Conservation (phyloP, 2,113 vertebrate genomes). For the Neofelis nebulosa region DNA sequence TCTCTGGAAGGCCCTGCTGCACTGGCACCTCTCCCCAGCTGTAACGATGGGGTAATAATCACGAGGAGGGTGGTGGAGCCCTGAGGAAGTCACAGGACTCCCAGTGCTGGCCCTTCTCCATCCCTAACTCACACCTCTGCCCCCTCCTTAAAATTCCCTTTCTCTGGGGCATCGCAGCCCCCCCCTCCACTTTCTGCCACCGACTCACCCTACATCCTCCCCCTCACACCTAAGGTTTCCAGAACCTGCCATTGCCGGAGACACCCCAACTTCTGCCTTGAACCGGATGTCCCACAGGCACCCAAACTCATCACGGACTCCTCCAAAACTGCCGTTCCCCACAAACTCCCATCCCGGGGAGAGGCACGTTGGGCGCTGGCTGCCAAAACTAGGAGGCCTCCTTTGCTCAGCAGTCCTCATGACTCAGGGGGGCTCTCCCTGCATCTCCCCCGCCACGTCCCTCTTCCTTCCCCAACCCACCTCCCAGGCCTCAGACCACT, state of each 20-base stretch:
- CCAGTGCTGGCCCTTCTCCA: not conserved
- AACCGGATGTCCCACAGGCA: not conserved
- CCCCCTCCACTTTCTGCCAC: not conserved
- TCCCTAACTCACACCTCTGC: not conserved
- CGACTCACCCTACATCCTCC: not conserved
- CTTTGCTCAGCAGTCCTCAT: not conserved
- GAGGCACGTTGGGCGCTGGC: not conserved
- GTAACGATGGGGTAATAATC: rapidly evolving
- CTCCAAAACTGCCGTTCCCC: not conserved
- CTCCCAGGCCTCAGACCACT: not conserved
- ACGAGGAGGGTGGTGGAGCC: not conserved
- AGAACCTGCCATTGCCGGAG: not conserved
- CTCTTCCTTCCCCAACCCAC: not conserved
- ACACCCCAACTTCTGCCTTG: not conserved
- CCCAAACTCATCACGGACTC: not conserved
- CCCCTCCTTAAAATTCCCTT: not conserved
- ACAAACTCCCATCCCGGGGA: not conserved
- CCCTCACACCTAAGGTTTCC: not conserved
- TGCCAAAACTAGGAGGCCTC: not conserved
- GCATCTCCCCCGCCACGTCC: not conserved
- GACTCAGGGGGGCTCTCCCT: not conserved
- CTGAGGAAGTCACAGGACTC: not conserved
- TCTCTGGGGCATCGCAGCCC: not conserved
- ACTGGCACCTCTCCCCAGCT: not conserved
- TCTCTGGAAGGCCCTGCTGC: not conserved